Conservation (phyloP, 37 sponge, comb jelly and placozoan species). For the Eunapius fragilis region DNA sequence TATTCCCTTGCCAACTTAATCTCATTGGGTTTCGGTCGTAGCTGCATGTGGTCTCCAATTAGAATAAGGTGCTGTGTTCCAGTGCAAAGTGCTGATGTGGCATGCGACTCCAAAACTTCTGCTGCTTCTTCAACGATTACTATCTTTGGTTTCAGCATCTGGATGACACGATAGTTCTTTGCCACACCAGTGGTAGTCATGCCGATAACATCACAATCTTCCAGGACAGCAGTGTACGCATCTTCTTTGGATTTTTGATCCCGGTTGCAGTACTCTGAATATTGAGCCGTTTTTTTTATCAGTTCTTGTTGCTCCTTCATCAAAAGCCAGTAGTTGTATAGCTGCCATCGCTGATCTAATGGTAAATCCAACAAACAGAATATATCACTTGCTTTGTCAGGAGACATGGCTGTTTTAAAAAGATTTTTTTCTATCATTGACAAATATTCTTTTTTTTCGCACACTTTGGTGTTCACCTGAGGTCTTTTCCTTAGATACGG, state of each 20-base stretch:
- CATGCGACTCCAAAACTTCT: constrained; percentile 90
- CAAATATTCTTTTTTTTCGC: neutral
- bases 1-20: constrained; percentile 76
- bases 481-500: too few species aligned
- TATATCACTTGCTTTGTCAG: too few species aligned
- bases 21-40: constrained; percentile 84
- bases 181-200: constrained; percentile 97
- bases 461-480: too few species aligned
- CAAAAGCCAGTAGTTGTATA: constrained; percentile 74
- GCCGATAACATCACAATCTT: constrained; percentile 68
- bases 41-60: constrained; percentile 97
- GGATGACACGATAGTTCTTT: constrained; percentile 76
- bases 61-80: constrained; percentile 89
- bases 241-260: neutral
- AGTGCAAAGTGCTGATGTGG: constrained; percentile 75
- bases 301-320: neutral
- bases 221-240: constrained; percentile 51
- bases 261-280: constrained; percentile 20
- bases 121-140: constrained; percentile 96
- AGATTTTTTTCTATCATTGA: too few species aligned
- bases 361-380: too few species aligned
- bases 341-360: constrained; percentile 18
- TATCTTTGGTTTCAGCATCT: constrained; percentile 80
- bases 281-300: neutral
- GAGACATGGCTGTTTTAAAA: too few species aligned